Evolutionary conservation across 2,797 vertebrate genomes (phyloP).

Genomic region (Pseudochirops cupreus): DNA sequence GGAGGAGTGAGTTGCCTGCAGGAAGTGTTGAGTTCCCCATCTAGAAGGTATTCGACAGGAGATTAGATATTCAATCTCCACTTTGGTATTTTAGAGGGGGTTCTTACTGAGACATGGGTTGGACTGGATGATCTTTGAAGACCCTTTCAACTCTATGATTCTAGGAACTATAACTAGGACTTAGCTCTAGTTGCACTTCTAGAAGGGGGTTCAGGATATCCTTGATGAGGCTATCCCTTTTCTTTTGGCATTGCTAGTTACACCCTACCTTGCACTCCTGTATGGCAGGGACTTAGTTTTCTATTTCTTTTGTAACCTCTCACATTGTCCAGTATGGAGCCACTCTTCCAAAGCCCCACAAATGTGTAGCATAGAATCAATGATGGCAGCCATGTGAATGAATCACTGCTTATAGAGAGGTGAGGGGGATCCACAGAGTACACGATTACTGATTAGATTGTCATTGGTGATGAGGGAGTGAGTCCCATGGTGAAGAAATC

Average conservation of each 20-base stretch:
- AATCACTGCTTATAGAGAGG: neutral
- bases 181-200: neutral
- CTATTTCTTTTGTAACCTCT: neutral
- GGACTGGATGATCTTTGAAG: neutral
- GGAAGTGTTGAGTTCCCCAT: neutral
- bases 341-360: neutral
- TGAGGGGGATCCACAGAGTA: neutral
- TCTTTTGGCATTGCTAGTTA: neutral
- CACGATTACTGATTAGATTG: neutral
- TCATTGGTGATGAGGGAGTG: neutral
- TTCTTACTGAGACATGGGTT: neutral
- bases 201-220: neutral
- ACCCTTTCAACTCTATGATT: neutral
- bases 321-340: neutral
- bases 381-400: neutral
- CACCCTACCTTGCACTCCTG: neutral
- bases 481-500: neutral
- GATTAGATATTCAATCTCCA: neutral
- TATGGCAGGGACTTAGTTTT: neutral
- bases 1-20: neutral
- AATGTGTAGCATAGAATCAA: neutral
- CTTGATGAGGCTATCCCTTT: neutral
- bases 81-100: neutral
- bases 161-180: neutral
- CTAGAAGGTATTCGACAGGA: neutral